These are phyloP conservation scores for Antechinus flavipes DNA, from an alignment of 2,113 vertebrate species.

Conservation along the genomic window DNA sequence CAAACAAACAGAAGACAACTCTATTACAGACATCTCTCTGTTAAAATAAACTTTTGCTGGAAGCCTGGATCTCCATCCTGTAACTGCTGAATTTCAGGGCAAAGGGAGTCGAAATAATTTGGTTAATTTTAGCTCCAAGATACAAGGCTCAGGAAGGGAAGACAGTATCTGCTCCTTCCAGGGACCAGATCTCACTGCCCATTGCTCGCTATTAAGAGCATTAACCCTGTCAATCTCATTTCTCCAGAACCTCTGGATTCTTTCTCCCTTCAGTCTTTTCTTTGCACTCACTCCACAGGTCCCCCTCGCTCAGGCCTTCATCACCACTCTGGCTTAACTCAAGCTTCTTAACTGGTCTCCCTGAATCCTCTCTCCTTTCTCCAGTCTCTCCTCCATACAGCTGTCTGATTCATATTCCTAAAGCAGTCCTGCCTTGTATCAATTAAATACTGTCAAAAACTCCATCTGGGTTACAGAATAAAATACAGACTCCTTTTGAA, in stretches of 20 bases:
- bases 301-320: not conserved
- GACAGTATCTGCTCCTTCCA: too few species aligned
- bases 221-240: not conserved
- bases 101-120: not conserved
- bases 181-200: not conserved
- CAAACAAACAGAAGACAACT: not conserved
- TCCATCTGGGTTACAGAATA: not conserved
- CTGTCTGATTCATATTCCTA: not conserved
- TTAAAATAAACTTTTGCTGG: not conserved
- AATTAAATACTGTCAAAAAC: not conserved
- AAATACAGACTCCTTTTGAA: not conserved
- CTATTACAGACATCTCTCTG: not conserved
- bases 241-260: not conserved
- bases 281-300: not conserved
- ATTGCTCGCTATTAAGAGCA: too few species aligned
- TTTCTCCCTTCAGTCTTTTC: not conserved
- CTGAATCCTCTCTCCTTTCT: not conserved
- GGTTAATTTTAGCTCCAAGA: not conserved
- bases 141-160: not conserved
- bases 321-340: not conserved
- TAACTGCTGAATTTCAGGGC: not conserved
- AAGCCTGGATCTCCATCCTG: not conserved
- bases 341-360: not conserved
- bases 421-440: not conserved
- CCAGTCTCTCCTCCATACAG: not conserved